These are phyloP conservation scores for Phengaris alcon DNA, from an alignment of 2,888 invertebrate genomes.

Conservation along the genomic window DNA sequence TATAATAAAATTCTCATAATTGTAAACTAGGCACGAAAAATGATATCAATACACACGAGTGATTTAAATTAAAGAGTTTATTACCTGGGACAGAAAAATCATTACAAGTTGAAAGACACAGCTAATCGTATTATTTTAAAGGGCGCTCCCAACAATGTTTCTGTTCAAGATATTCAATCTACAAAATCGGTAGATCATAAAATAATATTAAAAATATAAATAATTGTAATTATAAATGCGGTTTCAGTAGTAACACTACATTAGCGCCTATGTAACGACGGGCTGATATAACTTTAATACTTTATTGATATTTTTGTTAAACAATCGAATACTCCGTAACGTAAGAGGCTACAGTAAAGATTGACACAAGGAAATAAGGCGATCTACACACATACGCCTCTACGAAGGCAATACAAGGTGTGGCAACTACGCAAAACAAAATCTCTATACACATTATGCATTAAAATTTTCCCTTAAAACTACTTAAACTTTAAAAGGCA, in stretches of 20 bases:
- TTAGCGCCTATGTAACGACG: conserved; percentile 16
- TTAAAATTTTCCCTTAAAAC: conserved; percentile 62
- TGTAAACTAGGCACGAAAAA: conserved; percentile 31
- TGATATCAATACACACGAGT: conserved; percentile 31
- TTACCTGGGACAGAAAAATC: not conserved
- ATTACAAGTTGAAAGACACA: not conserved
- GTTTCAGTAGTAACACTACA: conserved; percentile 42
- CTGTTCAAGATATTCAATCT: conserved; percentile 57
- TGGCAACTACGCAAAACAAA: conserved; percentile 59
- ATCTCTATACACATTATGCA: conserved; percentile 66
- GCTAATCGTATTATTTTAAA: conserved; percentile 43
- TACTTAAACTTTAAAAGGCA: conserved; percentile 76
- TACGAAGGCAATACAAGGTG: conserved; percentile 57
- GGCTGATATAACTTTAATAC: not conserved
- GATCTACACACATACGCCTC: conserved; percentile 50
- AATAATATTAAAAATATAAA: conserved; percentile 64
- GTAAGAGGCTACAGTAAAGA: conserved; percentile 24
- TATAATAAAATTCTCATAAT: conserved; percentile 21
- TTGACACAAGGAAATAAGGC: conserved; percentile 44
- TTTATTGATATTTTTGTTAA: conserved; percentile 3
- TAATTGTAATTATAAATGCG: conserved; percentile 71
- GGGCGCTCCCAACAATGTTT: conserved; percentile 43
- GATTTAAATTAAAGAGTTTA: not conserved
- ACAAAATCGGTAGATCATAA: conserved; percentile 64
- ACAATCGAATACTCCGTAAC: not conserved